phyloP scores from a whole-genome alignment of 2,888 invertebrate species.

The Machimus rusticus region DNA sequence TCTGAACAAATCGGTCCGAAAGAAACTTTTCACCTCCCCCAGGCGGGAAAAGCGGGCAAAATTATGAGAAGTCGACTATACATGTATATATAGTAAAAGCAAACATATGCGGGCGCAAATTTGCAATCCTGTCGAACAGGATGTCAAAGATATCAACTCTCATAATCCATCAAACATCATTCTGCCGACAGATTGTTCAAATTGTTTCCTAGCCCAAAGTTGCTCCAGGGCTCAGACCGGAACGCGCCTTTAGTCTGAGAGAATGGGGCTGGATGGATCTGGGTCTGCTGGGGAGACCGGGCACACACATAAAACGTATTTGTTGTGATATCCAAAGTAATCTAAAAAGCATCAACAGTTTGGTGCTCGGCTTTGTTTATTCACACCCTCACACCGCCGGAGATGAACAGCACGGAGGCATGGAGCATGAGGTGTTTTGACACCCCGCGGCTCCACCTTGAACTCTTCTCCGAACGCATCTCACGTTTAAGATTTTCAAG shows the following conservation, averaged over 20 bases:
- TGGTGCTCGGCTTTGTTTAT: slow-evolving; percentile 16
- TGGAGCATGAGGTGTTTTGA: background rate
- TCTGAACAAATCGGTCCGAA: background rate
- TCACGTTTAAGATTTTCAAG: background rate
- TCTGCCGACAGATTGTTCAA: slow-evolving; percentile 30
- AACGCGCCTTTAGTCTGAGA: background rate
- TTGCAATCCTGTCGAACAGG: slow-evolving; percentile 26
- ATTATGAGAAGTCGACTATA: background rate
- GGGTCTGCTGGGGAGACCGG: background rate
- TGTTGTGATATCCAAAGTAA: slow-evolving; percentile 27
- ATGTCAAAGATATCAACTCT: slow-evolving; percentile 32
- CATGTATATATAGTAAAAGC: background rate
- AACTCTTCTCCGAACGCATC: background rate
- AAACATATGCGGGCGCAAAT: slow-evolving; percentile 15
- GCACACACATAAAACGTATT: background rate
- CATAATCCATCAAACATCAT: slow-evolving; percentile 29
- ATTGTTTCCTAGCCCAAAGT: slow-evolving; percentile 12
- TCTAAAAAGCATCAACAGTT: slow-evolving; percentile 34
- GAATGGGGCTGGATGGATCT: background rate
- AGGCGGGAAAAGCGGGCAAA: background rate
- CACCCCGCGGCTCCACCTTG: background rate
- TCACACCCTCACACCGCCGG: slow-evolving; percentile 5
- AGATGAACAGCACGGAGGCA: background rate
- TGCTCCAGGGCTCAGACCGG: background rate
- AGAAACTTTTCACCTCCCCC: background rate